phyloP scores from a whole-genome alignment of 2,113 vertebrate species.

The Plotosus lineatus region DNA sequence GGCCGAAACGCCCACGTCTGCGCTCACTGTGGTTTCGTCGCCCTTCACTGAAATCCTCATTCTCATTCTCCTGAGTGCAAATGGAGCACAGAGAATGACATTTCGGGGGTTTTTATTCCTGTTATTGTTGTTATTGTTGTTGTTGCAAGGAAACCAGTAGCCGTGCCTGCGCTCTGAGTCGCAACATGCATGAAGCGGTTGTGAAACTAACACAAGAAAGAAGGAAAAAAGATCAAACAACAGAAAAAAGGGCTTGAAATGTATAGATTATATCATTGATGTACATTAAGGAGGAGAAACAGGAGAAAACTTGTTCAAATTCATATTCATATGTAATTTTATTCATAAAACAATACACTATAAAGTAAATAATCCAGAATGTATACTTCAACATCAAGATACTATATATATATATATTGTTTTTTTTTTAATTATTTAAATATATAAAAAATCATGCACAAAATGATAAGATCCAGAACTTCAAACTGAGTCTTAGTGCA shows the following conservation, averaged over 20 bases:
- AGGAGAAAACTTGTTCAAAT: not conserved
- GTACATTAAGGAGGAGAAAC: not conserved
- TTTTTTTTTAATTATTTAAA: too few relatives aligned
- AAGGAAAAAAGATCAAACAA: not conserved
- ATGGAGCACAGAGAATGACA: not conserved
- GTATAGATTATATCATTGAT: not conserved
- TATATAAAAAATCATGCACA: too few relatives aligned
- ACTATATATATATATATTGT: too few relatives aligned
- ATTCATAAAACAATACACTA: too few relatives aligned
- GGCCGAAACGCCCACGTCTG: not conserved
- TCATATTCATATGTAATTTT: too few relatives aligned
- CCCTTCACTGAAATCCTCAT: not conserved
- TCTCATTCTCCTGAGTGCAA: not conserved
- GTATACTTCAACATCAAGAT: too few relatives aligned
- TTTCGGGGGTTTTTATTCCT: not conserved
- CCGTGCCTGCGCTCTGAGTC: not conserved
- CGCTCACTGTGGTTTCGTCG: slow-evolving; percentile 32
- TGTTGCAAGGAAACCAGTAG: slow-evolving; percentile 10
- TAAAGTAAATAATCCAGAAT: too few relatives aligned
- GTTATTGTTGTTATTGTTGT: not conserved
- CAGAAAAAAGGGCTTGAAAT: not conserved
- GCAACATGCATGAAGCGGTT: not conserved
- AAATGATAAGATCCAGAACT: too few relatives aligned
- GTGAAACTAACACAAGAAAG: not conserved
- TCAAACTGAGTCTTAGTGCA: too few relatives aligned